These are phyloP conservation scores for Nematostella vectensis DNA, from an alignment of 92 coral and sea anemone genomes.

Conservation along the genomic window DNA sequence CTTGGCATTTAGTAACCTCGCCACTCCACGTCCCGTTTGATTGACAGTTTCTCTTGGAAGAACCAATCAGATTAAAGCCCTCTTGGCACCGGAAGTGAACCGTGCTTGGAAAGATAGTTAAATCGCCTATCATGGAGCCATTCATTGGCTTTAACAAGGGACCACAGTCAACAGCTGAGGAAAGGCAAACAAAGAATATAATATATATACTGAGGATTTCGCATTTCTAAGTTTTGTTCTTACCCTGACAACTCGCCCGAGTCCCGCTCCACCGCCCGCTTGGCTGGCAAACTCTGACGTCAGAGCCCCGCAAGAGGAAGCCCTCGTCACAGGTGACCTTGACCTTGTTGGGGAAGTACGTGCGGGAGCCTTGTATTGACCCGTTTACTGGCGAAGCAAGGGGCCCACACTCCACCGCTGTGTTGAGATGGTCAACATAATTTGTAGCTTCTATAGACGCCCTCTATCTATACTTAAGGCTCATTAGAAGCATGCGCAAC, in stretches of 20 bases:
- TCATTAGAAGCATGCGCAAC: no score
- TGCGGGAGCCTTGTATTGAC: slow-evolving; percentile 1
- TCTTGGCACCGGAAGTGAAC: slow-evolving; percentile 18
- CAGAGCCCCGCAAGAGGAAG: slow-evolving; percentile 22
- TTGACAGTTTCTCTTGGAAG: slow-evolving; percentile 19
- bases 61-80: slow-evolving; percentile 31
- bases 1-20: slow-evolving; percentile 19
- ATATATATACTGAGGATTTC: no score
- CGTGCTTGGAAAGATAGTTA: slow-evolving; percentile 25
- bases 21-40: slow-evolving; percentile 37
- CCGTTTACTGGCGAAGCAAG: slow-evolving; percentile 20
- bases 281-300: slow-evolving; percentile 20
- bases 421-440: no score
- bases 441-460: no score
- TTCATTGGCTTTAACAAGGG: slow-evolving; percentile 22
- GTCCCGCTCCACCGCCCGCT: slow-evolving; percentile 32
- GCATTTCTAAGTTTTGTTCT: no score
- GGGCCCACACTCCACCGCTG: slow-evolving; percentile 34
- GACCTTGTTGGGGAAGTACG: slow-evolving; percentile 21
- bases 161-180: slow-evolving; percentile 54
- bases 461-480: no score
- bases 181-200: not conserved
- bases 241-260: slow-evolving; percentile 23
- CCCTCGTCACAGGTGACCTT: slow-evolving; percentile 24
- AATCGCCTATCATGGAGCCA: slow-evolving; percentile 21